phyloP scores from a whole-genome alignment of 2,888 invertebrate species.

The Venusia cambrica region DNA sequence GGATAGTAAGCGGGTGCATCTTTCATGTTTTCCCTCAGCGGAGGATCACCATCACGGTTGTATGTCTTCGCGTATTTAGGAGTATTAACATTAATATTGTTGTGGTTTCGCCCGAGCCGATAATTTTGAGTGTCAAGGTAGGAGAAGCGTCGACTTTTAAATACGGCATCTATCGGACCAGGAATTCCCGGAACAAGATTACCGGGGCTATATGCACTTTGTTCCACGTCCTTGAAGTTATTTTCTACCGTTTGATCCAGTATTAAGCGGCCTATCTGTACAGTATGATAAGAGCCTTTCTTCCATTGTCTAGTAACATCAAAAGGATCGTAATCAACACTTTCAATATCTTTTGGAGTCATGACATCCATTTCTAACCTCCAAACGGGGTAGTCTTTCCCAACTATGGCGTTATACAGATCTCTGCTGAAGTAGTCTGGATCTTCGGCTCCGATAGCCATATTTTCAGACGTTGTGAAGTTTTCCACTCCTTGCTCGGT shows the following conservation, averaged over 20 bases:
- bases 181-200: conserved; percentile 62
- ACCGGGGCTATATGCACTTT: conserved; percentile 48
- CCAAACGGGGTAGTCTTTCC: conserved; percentile 62
- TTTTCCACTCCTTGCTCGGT: conserved; percentile 92
- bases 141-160: conserved; percentile 43
- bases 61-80: conserved; percentile 49
- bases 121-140: conserved; percentile 54
- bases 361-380: conserved; percentile 3
- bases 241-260: conserved; percentile 52
- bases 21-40: conserved; percentile 87
- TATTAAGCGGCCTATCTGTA: conserved; percentile 47
- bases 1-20: conserved; percentile 96
- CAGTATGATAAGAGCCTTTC: conserved; percentile 54
- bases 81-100: conserved; percentile 48
- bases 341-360: conserved; percentile 40
- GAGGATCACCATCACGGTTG: conserved; percentile 79
- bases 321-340: conserved; percentile 55
- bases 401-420: conserved; percentile 89
- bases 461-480: conserved; percentile 83
- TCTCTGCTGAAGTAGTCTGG: conserved; percentile 92
- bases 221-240: conserved; percentile 46
- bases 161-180: conserved; percentile 50
- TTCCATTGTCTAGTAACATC: conserved; percentile 52
- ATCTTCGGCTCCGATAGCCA: conserved; percentile 83
- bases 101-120: conserved; percentile 51